phyloP scores from a whole-genome alignment of 2,888 invertebrate species.

The Apodemia hepburni region DNA sequence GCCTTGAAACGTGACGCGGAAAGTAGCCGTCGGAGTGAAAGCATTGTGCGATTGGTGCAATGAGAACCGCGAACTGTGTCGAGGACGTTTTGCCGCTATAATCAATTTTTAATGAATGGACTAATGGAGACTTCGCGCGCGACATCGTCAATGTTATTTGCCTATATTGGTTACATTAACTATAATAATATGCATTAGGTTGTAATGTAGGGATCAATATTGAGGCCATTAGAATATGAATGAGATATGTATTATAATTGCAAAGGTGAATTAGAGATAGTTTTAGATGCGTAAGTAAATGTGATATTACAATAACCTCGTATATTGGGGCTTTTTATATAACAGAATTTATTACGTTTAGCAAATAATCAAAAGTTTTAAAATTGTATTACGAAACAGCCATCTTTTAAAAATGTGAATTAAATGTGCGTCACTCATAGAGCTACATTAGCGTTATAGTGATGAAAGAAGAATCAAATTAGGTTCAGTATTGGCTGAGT shows the following conservation, averaged over 20 bases:
- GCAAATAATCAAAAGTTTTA: no score
- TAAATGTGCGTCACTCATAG: no score
- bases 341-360: no score
- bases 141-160: conserved; percentile 31
- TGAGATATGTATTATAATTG: not conserved
- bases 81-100: conserved; percentile 43
- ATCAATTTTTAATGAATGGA: conserved; percentile 40
- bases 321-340: no score
- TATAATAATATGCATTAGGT: not conserved
- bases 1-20: conserved; percentile 76
- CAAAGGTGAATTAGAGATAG: not conserved
- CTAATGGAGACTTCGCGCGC: conserved; percentile 11
- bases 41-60: conserved; percentile 66
- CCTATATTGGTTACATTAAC: not conserved
- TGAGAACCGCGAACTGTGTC: conserved; percentile 53
- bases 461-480: no score
- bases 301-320: no score
- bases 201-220: not conserved
- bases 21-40: conserved; percentile 66
- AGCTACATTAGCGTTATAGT: no score
- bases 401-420: no score
- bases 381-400: no score
- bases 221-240: not conserved
- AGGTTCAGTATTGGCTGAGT: no score
- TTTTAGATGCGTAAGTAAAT: not conserved